These are phyloP conservation scores for Argynnis bischoffii DNA, from an alignment of 2,888 invertebrate genomes.

Conservation along the genomic window DNA sequence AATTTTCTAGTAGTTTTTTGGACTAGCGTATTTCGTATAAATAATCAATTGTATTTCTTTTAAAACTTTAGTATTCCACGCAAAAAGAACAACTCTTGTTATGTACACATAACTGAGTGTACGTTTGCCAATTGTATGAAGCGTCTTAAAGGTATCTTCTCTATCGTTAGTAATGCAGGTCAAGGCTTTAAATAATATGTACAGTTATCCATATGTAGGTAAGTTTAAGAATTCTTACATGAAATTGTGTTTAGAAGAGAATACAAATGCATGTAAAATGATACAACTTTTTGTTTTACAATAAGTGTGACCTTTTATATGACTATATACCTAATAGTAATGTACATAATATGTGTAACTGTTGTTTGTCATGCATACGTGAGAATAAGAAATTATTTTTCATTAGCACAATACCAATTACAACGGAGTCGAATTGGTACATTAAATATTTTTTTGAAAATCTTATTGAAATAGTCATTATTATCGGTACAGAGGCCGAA, in stretches of 20 bases:
- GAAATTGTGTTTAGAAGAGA: neutral
- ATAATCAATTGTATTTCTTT: too few species aligned
- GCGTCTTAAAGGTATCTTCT: constrained; percentile 17
- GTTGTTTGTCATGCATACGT: too few species aligned
- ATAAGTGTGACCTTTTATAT: neutral
- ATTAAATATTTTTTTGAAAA: too few species aligned
- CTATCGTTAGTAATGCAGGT: constrained; percentile 64
- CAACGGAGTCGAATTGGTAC: too few species aligned
- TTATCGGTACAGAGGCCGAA: too few species aligned
- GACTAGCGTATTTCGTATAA: too few species aligned
- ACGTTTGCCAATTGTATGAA: constrained; percentile 8
- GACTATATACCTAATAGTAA: too few species aligned
- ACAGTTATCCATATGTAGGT: constrained; percentile 37
- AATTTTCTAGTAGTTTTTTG: too few species aligned
- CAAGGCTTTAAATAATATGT: constrained; percentile 66
- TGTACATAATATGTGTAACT: too few species aligned
- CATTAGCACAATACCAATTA: too few species aligned
- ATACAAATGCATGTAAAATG: neutral
- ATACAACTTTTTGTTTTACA: neutral
- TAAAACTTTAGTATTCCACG: neutral
- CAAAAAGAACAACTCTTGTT: neutral
- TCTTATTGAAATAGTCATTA: too few species aligned
- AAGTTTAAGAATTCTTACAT: constrained; percentile 25
- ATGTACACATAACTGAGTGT: neutral
- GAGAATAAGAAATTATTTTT: too few species aligned